phyloP scores from a whole-genome alignment of 2,888 invertebrate genomes.

The Heliconius charithonia region DNA sequence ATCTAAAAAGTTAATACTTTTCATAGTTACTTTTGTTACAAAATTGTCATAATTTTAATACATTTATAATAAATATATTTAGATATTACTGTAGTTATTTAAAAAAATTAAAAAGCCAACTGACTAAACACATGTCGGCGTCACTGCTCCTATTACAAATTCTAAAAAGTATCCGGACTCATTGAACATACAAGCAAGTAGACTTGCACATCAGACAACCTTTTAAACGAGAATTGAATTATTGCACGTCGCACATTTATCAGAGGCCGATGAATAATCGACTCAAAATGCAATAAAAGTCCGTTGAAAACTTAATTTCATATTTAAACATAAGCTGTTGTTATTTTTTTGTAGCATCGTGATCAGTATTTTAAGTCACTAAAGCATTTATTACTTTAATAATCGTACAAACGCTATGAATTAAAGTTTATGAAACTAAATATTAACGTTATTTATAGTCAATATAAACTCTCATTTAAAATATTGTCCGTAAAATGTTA shows the following conservation, averaged over 20 bases:
- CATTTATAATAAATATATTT: conserved; percentile 6
- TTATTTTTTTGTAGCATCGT: conserved; percentile 21
- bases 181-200: conserved; percentile 35
- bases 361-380: conserved; percentile 33
- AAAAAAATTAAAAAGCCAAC: conserved; percentile 13
- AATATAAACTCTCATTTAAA: conserved; percentile 27
- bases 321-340: conserved; percentile 72
- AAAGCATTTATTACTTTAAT: conserved; percentile 33
- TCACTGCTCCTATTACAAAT: conserved; percentile 29
- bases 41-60: conserved; percentile 20
- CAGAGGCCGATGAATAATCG: conserved; percentile 77
- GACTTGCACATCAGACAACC: conserved; percentile 64
- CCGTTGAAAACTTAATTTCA: conserved; percentile 79
- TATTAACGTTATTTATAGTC: conserved; percentile 15
- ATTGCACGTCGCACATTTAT: conserved; percentile 79
- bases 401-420: conserved; percentile 26
- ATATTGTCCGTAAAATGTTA: conserved; percentile 23
- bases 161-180: conserved; percentile 25
- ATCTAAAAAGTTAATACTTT: background rate
- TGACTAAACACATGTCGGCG: conserved; percentile 7
- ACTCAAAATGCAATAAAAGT: conserved; percentile 73
- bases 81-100: background rate
- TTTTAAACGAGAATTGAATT: conserved; percentile 78
- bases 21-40: background rate
- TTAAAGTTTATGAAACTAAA: conserved; percentile 23